Conservation (phyloP, 1,140 invertebrate species). For the Phocides pigmalion region DNA sequence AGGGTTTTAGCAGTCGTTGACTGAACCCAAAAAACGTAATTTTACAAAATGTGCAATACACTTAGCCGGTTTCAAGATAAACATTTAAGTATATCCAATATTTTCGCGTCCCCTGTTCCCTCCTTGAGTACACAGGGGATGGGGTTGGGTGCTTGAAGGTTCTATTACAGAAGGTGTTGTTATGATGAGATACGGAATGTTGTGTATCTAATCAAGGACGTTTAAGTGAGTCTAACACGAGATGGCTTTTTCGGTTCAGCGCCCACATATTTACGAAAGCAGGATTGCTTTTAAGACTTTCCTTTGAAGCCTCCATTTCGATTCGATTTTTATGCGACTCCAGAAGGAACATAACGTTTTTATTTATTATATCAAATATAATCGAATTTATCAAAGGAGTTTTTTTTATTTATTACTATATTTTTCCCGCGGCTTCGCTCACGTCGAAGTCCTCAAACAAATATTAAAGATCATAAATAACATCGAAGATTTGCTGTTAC, state of each 20-base stretch:
- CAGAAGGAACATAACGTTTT: too few species aligned
- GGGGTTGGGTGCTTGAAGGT: neutral
- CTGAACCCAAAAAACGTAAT: too few species aligned
- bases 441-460: too few species aligned
- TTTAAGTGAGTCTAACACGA: conserved; percentile 41
- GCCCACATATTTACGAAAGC: conserved; percentile 18
- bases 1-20: too few species aligned
- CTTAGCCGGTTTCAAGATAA: conserved; percentile 20
- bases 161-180: conserved; percentile 34
- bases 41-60: conserved; percentile 27
- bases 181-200: conserved; percentile 21
- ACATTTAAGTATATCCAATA: conserved; percentile 30
- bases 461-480: too few species aligned
- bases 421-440: too few species aligned
- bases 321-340: too few species aligned
- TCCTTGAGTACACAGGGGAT: conserved; percentile 12
- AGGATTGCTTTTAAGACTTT: neutral
- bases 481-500: too few species aligned
- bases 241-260: conserved; percentile 46
- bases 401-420: too few species aligned
- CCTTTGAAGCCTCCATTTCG: neutral
- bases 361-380: too few species aligned
- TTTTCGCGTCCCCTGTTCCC: conserved; percentile 5
- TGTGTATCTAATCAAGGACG: conserved; percentile 37
- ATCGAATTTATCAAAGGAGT: too few species aligned